These are phyloP conservation scores for Hymenochirus boettgeri DNA, from an alignment of 2,113 vertebrate genomes.

Conservation along the genomic window DNA sequence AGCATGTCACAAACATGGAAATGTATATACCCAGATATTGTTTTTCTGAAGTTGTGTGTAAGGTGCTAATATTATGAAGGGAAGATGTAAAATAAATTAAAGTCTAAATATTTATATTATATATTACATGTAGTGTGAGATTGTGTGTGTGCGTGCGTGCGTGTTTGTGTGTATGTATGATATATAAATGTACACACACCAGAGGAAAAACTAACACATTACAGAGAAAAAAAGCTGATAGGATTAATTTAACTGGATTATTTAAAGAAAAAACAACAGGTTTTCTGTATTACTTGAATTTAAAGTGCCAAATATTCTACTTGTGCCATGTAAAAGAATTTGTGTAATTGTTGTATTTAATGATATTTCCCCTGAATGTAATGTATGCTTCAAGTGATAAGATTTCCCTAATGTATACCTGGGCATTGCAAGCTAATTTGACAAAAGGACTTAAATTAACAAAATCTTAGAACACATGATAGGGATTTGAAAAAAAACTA, in stretches of 20 bases:
- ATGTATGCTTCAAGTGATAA: too few species aligned
- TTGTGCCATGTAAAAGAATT: slow-evolving; percentile 25
- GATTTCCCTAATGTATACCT: too few species aligned
- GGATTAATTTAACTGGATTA: slow-evolving; percentile 9
- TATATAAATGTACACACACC: not conserved
- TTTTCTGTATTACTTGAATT: slow-evolving; percentile 35
- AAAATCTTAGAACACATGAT: too few species aligned
- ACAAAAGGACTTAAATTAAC: too few species aligned
- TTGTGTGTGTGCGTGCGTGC: not conserved
- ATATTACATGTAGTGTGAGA: slow-evolving; percentile 3
- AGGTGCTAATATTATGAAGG: slow-evolving; percentile 8
- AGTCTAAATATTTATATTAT: slow-evolving; percentile 13
- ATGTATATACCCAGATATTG: slow-evolving; percentile 9
- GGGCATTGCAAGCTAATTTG: too few species aligned
- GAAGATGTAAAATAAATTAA: slow-evolving; percentile 6
- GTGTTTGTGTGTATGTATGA: not conserved
- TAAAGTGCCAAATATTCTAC: slow-evolving; percentile 40
- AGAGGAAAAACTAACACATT: too few species aligned
- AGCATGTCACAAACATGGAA: slow-evolving; percentile 11
- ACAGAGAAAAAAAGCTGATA: not conserved
- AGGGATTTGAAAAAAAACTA: too few species aligned
- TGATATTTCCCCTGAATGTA: too few species aligned
- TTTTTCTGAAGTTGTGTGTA: slow-evolving; percentile 10
- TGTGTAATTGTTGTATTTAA: not conserved
- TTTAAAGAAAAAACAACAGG: not conserved